Conservation (phyloP, 2,797 vertebrate species). For the Gallinago stenura region DNA sequence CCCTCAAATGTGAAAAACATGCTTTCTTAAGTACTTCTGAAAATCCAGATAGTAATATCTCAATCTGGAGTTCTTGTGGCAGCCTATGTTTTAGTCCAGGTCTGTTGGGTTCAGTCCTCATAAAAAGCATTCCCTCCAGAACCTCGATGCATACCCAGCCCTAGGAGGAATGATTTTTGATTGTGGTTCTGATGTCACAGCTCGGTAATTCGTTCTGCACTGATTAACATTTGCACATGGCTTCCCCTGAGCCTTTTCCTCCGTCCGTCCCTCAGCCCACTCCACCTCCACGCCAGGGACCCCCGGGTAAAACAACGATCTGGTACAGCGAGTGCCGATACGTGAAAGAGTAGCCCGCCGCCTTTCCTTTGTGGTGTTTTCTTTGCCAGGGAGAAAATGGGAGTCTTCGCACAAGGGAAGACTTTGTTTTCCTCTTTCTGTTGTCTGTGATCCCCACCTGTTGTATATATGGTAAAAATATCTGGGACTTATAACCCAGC, state of each 20-base stretch:
- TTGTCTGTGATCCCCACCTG: constrained; percentile 81
- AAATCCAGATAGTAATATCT: not conserved
- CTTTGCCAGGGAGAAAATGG: constrained; percentile 43
- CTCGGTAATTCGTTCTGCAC: not conserved
- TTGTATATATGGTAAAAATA: constrained; percentile 78
- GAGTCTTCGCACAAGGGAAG: constrained; percentile 38
- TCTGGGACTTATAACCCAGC: constrained; percentile 73
- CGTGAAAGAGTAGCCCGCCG: not conserved
- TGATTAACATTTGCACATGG: not conserved
- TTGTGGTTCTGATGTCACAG: not conserved
- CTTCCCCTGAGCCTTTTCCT: not conserved
- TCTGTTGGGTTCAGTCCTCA: not conserved
- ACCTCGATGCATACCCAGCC: not conserved
- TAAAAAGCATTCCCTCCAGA: not conserved
- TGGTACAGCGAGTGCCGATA: not conserved
- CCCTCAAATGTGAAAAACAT: not conserved
- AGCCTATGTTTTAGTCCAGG: not conserved
- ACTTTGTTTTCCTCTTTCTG: constrained; percentile 46
- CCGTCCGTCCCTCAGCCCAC: not conserved
- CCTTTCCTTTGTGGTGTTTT: not conserved
- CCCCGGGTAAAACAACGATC: not conserved
- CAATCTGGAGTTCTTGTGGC: not conserved
- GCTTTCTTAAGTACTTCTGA: not conserved
- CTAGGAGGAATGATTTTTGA: not conserved
- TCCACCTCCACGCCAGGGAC: fast-evolving